Base-by-base conservation (phyloP, 1,140 invertebrate species). In the Amyelois transitella region DNA sequence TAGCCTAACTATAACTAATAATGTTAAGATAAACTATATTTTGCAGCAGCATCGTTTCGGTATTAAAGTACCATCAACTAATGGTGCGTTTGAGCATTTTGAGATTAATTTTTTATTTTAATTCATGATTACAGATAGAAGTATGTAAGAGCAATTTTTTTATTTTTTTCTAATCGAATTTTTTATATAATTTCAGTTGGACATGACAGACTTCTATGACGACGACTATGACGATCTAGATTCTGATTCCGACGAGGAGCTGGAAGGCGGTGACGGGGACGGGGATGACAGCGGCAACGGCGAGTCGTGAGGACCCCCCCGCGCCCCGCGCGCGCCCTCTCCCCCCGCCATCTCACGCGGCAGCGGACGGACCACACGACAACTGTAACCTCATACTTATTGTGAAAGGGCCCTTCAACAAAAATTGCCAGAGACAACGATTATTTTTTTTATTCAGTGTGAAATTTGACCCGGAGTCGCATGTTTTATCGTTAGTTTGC, bases 161-260 rank as follows among this genome's bases (percentile, higher is more conserved):
- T 28, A 28, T 12, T 28, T 10, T 38, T 14, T 38, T 14, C 2
- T 14, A 14, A 38, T 12, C 7, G 7, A 32, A 32, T 32, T 24
- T 24, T 32, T 10, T 32, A 2, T 32, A 1, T 6, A 32, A 4
- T 82, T 78, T 20, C 90, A 92, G 72, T 82, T 95, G 38, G 96
- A 97, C 86, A 95, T 96, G 94, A 95, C 95, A 50, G 96, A 97
- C 77, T 97, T 97, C 85, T 97, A 97, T 83, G 96, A 98, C 77
- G 96, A 98, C 88, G 96, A 97, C 76, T 97, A 97, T 77, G 92
- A 92, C 70, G 91, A 92, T 66, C 88, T 95, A 50, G 93, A 94
- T 77, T 92, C 94, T 52, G 94, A 95, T 62, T 92, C 94, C 50
- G 93, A 94, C 56, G 92, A 93, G 57, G 90, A 88, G 66, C 69